Evolutionary conservation across 1,140 invertebrate species (phyloP).

Genomic region (Ceratina australensis): DNA sequence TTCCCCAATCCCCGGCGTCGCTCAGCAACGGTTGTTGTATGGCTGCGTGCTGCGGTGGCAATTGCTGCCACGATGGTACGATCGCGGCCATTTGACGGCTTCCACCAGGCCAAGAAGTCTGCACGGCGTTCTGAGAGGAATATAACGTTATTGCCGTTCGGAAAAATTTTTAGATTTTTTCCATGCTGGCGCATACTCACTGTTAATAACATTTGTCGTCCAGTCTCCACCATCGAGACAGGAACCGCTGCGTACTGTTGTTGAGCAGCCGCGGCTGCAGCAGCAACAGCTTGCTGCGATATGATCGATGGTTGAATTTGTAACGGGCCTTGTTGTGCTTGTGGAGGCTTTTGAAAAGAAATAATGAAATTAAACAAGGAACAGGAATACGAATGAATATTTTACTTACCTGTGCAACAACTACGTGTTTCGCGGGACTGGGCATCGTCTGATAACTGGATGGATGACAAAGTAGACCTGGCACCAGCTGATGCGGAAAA

Average conservation of each 20-base stretch:
- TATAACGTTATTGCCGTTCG: background rate
- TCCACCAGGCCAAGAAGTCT: slow-evolving; percentile 89
- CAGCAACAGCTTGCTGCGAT: slow-evolving; percentile 83
- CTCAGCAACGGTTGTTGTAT: slow-evolving; percentile 86
- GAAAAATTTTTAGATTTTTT: too few species aligned
- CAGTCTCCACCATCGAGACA: slow-evolving; percentile 93
- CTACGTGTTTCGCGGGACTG: slow-evolving; percentile 92
- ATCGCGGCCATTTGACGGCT: slow-evolving; percentile 90
- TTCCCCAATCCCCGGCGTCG: slow-evolving; percentile 87
- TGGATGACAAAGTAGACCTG: slow-evolving; percentile 93
- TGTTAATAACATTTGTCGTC: slow-evolving; percentile 85
- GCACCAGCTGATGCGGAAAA: slow-evolving; percentile 93
- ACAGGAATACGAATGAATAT: slow-evolving; percentile 1
- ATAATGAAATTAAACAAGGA: slow-evolving; percentile 9
- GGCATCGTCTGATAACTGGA: slow-evolving; percentile 91
- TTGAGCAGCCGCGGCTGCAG: slow-evolving; percentile 81
- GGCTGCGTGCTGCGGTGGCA: slow-evolving; percentile 86
- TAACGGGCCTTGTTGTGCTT: slow-evolving; percentile 78
- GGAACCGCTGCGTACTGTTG: slow-evolving; percentile 91
- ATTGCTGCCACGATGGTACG: slow-evolving; percentile 93
- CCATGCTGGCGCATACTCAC: slow-evolving; percentile 69
- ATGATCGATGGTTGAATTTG: slow-evolving; percentile 86
- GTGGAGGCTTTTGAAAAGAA: slow-evolving; percentile 66
- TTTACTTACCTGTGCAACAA: slow-evolving; percentile 84
- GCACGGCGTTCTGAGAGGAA: slow-evolving; percentile 84